phyloP scores from a whole-genome alignment of 1,140 invertebrate species.

The Heliconius hewitsoni region DNA sequence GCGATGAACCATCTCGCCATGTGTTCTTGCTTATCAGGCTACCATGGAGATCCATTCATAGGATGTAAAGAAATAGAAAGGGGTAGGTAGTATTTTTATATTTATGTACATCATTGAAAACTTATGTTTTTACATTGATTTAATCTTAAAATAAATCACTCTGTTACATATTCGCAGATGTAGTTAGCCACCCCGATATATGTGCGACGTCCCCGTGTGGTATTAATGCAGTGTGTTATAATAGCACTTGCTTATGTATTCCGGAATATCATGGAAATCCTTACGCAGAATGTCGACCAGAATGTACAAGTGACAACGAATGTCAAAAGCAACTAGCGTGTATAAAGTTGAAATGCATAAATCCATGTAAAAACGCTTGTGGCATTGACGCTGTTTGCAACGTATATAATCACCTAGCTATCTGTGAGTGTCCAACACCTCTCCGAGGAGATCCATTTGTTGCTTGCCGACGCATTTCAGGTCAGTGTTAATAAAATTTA shows the following conservation, averaged over 20 bases:
- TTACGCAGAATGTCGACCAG: slow-evolving; percentile 85
- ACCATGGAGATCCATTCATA: slow-evolving; percentile 85
- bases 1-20: slow-evolving; percentile 85
- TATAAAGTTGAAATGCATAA: slow-evolving; percentile 90
- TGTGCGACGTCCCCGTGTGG: slow-evolving; percentile 89
- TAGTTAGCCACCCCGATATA: slow-evolving; percentile 58
- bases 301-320: slow-evolving; percentile 87
- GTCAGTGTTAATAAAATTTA: slow-evolving; percentile 55
- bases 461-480: slow-evolving; percentile 79
- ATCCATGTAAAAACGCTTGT: slow-evolving; percentile 89
- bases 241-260: slow-evolving; percentile 85
- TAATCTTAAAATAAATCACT: neutral
- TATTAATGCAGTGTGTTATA: slow-evolving; percentile 86
- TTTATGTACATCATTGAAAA: neutral
- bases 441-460: slow-evolving; percentile 85
- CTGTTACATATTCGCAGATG: neutral
- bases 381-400: slow-evolving; percentile 83
- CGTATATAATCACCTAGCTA: slow-evolving; percentile 85
- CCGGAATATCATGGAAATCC: slow-evolving; percentile 83
- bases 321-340: slow-evolving; percentile 90
- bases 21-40: slow-evolving; percentile 83
- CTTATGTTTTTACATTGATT: neutral
- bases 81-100: slow-evolving; percentile 83
- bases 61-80: slow-evolving; percentile 82
- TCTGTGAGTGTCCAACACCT: slow-evolving; percentile 84